A percentile compares a stretch with the other conserved stretches of the same genome.
phyloP scores from a whole-genome alignment of 2,888 invertebrate species.

The Coleophora flavipennella region DNA sequence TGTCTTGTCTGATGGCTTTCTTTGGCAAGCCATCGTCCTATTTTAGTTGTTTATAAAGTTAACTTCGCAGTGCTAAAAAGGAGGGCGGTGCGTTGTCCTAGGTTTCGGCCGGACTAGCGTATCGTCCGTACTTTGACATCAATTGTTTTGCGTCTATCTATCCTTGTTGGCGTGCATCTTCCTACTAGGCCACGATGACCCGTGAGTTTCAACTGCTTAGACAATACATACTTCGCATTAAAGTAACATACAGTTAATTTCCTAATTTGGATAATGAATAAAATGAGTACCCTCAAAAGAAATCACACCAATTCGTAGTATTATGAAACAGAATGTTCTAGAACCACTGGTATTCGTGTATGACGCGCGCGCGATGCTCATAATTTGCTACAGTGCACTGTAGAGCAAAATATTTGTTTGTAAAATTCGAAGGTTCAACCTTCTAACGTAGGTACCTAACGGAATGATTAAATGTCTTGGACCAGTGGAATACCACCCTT shows the following conservation, averaged over 20 bases:
- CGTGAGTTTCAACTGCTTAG: slow-evolving; percentile 49
- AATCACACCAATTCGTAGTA: background rate
- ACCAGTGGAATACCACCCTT: too few relatives aligned
- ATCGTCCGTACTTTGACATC: slow-evolving; percentile 55
- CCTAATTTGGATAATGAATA: too few relatives aligned
- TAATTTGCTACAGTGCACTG: too few relatives aligned
- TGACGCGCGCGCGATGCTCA: slow-evolving; percentile 6
- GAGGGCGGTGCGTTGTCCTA: slow-evolving; percentile 71
- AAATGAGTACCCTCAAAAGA: too few relatives aligned
- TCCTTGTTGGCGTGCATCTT: slow-evolving; percentile 19
- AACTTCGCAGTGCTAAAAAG: slow-evolving; percentile 44
- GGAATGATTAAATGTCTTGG: too few relatives aligned
- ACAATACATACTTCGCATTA: too few relatives aligned
- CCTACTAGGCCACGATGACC: slow-evolving; percentile 52
- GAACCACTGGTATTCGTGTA: slow-evolving; percentile 19
- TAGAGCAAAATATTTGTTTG: too few relatives aligned
- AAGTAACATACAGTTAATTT: too few relatives aligned
- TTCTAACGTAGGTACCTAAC: too few relatives aligned
- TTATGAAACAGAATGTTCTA: slow-evolving; percentile 35
- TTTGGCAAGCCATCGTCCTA: slow-evolving; percentile 31
- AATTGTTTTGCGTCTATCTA: slow-evolving; percentile 20
- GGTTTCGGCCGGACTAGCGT: slow-evolving; percentile 71
- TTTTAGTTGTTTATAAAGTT: slow-evolving; percentile 55
- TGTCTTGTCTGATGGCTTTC: slow-evolving; percentile 29
- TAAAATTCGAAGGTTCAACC: too few relatives aligned